phyloP scores from a whole-genome alignment of 2,113 vertebrate genomes.

The Rynchops niger region DNA sequence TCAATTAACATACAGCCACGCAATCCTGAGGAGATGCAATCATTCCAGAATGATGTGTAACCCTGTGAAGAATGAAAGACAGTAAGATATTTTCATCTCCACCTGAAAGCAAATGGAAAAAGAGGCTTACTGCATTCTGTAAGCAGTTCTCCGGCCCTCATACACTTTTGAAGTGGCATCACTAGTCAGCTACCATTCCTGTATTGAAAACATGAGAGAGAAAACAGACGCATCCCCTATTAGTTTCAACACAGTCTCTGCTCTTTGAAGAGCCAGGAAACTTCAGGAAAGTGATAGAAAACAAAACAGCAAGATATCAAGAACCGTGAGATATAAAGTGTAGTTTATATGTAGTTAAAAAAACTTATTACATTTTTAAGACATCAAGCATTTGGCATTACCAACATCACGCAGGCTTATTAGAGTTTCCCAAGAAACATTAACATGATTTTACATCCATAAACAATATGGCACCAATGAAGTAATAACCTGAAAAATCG shows the following conservation, averaged over 20 bases:
- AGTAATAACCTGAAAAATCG: neutral
- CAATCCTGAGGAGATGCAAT: conserved; percentile 95
- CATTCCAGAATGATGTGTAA: conserved; percentile 98
- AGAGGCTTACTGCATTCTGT: neutral
- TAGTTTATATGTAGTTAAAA: neutral
- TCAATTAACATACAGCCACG: conserved; percentile 97
- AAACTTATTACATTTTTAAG: neutral
- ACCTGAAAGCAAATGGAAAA: neutral
- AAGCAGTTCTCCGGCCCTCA: neutral
- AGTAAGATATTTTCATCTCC: neutral
- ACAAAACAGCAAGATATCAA: fast-evolving
- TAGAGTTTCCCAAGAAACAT: neutral
- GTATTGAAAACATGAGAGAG: neutral
- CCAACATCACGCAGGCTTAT: neutral
- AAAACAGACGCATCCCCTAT: neutral
- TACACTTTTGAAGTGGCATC: neutral
- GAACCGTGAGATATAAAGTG: neutral
- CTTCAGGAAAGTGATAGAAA: neutral
- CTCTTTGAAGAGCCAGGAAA: neutral
- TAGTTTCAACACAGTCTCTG: neutral
- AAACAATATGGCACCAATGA: neutral
- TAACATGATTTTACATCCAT: neutral
- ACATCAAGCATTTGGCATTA: neutral
- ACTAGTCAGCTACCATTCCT: neutral
- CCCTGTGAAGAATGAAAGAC: conserved; percentile 75